phyloP scores from a whole-genome alignment of 2,888 invertebrate species.

The Cynaeus angustus region DNA sequence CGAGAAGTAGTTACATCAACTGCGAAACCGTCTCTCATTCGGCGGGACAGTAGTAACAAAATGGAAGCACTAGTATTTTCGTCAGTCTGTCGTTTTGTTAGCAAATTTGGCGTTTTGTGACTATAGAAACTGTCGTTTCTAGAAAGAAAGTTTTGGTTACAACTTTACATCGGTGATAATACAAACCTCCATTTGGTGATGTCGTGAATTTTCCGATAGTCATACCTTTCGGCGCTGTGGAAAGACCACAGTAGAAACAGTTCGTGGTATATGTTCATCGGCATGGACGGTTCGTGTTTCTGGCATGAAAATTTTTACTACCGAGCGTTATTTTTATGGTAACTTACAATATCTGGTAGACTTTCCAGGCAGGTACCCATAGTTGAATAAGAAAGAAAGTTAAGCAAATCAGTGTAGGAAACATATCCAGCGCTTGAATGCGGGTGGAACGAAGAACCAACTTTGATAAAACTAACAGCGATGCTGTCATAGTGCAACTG shows the following conservation, averaged over 20 bases:
- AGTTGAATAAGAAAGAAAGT: constrained; percentile 84
- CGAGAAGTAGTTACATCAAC: constrained; percentile 72
- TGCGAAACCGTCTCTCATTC: constrained; percentile 85
- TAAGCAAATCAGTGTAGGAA: constrained; percentile 82
- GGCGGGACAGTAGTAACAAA: constrained; percentile 80
- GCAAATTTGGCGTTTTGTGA: constrained; percentile 73
- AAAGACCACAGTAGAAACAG: constrained; percentile 65
- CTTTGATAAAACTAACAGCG: constrained; percentile 84
- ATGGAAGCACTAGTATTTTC: constrained; percentile 78
- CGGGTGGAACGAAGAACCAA: constrained; percentile 80
- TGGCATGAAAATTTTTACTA: constrained; percentile 53
- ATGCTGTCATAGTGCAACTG: constrained; percentile 84
- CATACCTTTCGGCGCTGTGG: constrained; percentile 59
- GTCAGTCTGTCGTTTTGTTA: constrained; percentile 79
- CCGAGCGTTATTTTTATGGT: too few relatives aligned
- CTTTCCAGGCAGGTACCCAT: constrained; percentile 80
- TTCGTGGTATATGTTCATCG: constrained; percentile 69
- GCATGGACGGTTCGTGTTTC: constrained; percentile 63
- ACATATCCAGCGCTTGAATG: constrained; percentile 80
- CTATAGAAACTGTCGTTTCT: constrained; percentile 76
- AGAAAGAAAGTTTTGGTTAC: constrained; percentile 36
- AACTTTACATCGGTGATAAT: constrained; percentile 50
- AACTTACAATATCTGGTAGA: constrained; percentile 73
- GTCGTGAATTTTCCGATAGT: constrained; percentile 58
- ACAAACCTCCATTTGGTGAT: constrained; percentile 58